A percentile compares a stretch with the other conserved stretches of the same genome.
phyloP scores from a whole-genome alignment of 2,888 invertebrate species.

The Xylophagus ater region DNA sequence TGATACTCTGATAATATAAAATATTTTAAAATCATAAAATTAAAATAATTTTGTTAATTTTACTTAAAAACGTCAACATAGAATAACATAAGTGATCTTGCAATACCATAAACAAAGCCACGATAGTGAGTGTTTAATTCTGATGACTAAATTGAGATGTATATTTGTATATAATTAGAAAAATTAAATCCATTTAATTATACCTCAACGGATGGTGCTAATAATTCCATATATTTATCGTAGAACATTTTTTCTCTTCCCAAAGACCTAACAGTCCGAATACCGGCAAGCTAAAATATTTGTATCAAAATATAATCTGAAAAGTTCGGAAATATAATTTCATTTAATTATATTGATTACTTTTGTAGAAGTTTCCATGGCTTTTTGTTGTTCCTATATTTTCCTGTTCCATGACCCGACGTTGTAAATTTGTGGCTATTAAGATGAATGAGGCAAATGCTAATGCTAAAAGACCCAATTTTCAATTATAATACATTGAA shows the following conservation, averaged over 20 bases:
- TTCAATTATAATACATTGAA: slow-evolving; percentile 62
- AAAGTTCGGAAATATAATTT: slow-evolving; percentile 3
- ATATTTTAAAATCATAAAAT: background rate
- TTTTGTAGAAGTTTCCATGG: slow-evolving; percentile 62
- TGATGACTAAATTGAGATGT: too few species aligned
- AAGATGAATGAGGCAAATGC: slow-evolving; percentile 62
- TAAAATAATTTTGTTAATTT: slow-evolving; percentile 25
- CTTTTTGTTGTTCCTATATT: slow-evolving; percentile 54
- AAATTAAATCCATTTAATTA: background rate
- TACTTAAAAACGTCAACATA: slow-evolving; percentile 60
- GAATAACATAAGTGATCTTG: slow-evolving; percentile 54
- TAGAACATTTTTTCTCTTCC: slow-evolving; percentile 60
- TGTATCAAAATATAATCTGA: slow-evolving; percentile 6
- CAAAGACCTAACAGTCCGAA: slow-evolving; percentile 64
- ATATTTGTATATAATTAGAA: too few species aligned
- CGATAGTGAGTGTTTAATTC: slow-evolving; percentile 52
- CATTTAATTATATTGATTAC: slow-evolving; percentile 31
- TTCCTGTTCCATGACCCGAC: slow-evolving; percentile 53
- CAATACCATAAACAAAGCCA: slow-evolving; percentile 59
- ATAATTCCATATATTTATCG: slow-evolving; percentile 47
- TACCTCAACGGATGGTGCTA: slow-evolving; percentile 46
- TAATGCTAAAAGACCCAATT: slow-evolving; percentile 59
- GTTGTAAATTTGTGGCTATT: slow-evolving; percentile 54
- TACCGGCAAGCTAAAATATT: slow-evolving; percentile 50
- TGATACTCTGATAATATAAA: slow-evolving; percentile 46